Conservation (phyloP, 2,888 invertebrate species). For the Morpho deidamia region DNA sequence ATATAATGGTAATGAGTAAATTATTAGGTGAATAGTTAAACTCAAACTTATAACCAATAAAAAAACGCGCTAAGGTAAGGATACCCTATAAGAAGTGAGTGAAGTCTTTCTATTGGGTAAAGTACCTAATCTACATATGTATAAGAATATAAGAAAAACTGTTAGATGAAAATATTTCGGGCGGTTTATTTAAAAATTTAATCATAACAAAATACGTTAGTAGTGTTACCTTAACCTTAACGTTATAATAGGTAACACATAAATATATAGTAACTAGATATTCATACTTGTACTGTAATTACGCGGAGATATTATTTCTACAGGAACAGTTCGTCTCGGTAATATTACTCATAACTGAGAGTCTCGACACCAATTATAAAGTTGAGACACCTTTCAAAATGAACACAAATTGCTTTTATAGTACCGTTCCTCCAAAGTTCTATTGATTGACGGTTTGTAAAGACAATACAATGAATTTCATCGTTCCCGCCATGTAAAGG, state of each 20-base stretch:
- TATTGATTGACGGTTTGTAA: conserved; percentile 31
- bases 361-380: conserved; percentile 55
- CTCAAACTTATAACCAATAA: too few species aligned
- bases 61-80: too few species aligned
- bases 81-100: too few species aligned
- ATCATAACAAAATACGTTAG: too few species aligned
- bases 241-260: not conserved
- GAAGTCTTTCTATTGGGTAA: too few species aligned
- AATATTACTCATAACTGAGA: conserved; percentile 23
- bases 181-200: too few species aligned
- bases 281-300: conserved; percentile 23
- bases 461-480: conserved; percentile 22
- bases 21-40: too few species aligned
- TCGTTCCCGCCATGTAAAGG: conserved; percentile 1
- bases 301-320: conserved; percentile 3
- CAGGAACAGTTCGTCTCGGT: conserved; percentile 31
- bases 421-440: conserved; percentile 20
- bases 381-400: conserved; percentile 33
- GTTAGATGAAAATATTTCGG: too few species aligned
- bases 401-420: conserved; percentile 29
- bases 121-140: too few species aligned
- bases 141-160: too few species aligned
- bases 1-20: too few species aligned
- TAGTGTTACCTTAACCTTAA: too few species aligned
- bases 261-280: not conserved